A percentile compares a stretch with the other conserved stretches of the same genome.
Evolutionary conservation across 2,113 vertebrate genomes (phyloP).

Genomic region (Oophaga pumilio): DNA sequence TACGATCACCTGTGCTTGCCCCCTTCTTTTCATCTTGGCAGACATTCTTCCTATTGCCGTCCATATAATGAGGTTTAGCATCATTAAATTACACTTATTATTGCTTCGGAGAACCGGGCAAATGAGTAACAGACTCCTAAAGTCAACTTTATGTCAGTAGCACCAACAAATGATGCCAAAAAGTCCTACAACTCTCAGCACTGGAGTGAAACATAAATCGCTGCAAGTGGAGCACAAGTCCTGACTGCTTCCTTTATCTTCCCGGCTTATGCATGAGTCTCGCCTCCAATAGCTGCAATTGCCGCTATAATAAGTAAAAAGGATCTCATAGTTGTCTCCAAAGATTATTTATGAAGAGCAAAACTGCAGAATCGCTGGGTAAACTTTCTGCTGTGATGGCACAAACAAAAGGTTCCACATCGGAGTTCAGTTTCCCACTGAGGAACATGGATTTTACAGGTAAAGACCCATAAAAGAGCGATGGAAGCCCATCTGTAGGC

Average conservation of each 20-base stretch:
- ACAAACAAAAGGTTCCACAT: background rate
- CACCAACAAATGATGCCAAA: background rate
- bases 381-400: background rate
- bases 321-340: background rate
- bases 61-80: background rate
- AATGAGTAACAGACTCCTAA: background rate
- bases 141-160: background rate
- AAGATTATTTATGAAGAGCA: background rate
- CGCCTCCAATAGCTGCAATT: background rate
- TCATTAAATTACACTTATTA: background rate
- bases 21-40: background rate
- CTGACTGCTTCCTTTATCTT: conserved; percentile 6
- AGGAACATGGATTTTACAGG: background rate
- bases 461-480: background rate
- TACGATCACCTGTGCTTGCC: background rate
- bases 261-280: background rate
- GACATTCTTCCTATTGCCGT: background rate
- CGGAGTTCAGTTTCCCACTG: background rate
- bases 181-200: background rate
- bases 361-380: background rate
- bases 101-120: no score
- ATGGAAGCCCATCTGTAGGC: no score
- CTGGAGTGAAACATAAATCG: background rate
- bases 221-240: background rate
- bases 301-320: background rate